Conservation (phyloP, 2,113 vertebrate species). For the Amphilophus citrinellus region DNA sequence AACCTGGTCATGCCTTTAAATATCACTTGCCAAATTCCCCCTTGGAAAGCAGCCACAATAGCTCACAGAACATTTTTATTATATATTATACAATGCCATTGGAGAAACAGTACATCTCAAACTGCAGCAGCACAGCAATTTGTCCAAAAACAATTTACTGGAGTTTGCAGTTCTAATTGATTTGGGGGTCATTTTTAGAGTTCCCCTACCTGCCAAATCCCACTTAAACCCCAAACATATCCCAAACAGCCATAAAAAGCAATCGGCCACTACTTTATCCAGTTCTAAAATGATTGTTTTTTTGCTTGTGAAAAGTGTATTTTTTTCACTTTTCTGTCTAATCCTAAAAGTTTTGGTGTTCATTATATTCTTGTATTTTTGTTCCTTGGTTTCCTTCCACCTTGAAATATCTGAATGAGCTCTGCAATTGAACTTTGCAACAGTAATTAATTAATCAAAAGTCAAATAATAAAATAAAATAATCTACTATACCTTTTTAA, state of each 20-base stretch:
- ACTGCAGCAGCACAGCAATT: not conserved
- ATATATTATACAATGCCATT: not conserved
- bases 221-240: not conserved
- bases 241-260: accelerated
- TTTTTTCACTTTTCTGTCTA: no score
- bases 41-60: not conserved
- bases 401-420: not conserved
- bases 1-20: not conserved
- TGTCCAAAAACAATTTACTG: not conserved
- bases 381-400: not conserved
- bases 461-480: not conserved
- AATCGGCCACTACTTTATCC: accelerated
- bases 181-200: not conserved
- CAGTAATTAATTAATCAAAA: not conserved
- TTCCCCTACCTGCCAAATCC: not conserved
- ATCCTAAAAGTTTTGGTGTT: no score
- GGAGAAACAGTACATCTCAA: not conserved
- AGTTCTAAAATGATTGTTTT: not conserved
- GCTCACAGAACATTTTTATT: no score
- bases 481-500: no score
- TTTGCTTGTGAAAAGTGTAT: no score
- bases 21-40: not conserved
- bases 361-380: not conserved
- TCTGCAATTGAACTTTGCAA: not conserved
- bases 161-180: not conserved